Evolutionary conservation across 2,888 invertebrate genomes (phyloP).

Genomic region (Lasius platythorax): DNA sequence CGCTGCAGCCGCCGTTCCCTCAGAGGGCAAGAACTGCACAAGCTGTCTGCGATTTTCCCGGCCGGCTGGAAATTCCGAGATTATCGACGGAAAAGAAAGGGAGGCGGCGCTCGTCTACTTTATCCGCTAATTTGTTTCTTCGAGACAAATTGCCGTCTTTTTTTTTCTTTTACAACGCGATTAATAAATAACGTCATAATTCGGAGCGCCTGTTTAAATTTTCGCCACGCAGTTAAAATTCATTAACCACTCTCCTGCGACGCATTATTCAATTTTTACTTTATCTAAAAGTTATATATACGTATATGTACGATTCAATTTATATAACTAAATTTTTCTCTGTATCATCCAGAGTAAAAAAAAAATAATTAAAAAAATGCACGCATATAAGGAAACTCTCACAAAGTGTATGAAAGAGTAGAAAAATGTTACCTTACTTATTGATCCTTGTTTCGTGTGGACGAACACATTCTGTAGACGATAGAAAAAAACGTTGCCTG

Average conservation of each 20-base stretch:
- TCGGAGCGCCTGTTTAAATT: not conserved
- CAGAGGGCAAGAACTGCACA: constrained; percentile 40
- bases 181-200: not conserved
- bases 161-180: not conserved
- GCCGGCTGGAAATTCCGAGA: constrained; percentile 37
- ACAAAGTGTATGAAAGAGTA: not conserved
- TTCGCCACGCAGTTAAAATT: not conserved
- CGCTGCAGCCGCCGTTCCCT: constrained; percentile 16
- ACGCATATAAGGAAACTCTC: not conserved
- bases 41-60: constrained; percentile 42
- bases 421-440: not conserved
- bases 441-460: not conserved
- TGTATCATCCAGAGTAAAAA: not conserved
- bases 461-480: not conserved
- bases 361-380: not conserved
- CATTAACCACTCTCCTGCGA: not conserved
- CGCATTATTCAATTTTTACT: not conserved
- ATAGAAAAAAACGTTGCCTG: not conserved
- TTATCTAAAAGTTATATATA: not conserved
- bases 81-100: constrained; percentile 39
- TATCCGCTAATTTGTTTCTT: constrained; percentile 23
- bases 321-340: not conserved
- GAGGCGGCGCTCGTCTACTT: constrained; percentile 14
- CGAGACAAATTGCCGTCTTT: constrained; percentile 19
- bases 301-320: not conserved